A percentile compares a stretch with the other conserved stretches of the same genome.
phyloP scores from a whole-genome alignment of 2,797 vertebrate species.

The Paedocypris micromegethes region DNA sequence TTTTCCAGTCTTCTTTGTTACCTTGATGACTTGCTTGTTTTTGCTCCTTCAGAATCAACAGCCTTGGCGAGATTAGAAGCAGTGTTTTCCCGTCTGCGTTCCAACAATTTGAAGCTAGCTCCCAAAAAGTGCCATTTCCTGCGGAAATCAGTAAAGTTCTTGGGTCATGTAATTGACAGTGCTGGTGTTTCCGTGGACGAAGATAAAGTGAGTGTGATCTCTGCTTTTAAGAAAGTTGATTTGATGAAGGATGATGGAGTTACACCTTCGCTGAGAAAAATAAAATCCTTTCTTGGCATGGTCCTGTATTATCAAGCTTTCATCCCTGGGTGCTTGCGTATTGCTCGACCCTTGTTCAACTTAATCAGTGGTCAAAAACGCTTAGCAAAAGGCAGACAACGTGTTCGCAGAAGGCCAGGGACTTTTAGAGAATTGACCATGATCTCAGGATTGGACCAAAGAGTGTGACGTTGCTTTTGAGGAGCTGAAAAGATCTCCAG shows the following conservation, averaged over 20 bases:
- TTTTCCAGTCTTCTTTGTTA: neutral
- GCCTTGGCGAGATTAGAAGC: neutral
- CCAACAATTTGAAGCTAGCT: neutral
- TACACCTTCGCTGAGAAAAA: neutral
- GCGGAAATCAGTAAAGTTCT: neutral
- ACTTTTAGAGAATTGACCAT: neutral
- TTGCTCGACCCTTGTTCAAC: neutral
- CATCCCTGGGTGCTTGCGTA: neutral
- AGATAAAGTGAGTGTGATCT: neutral
- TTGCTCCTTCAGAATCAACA: neutral
- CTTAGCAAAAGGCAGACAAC: neutral
- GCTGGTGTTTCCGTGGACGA: neutral
- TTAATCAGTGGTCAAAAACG: neutral
- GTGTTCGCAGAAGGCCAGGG: neutral
- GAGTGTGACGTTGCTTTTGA: neutral
- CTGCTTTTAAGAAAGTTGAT: neutral
- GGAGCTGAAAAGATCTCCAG: neutral
- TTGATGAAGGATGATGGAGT: neutral
- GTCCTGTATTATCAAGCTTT: neutral
- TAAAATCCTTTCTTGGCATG: neutral
- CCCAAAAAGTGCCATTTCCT: constrained; percentile 2
- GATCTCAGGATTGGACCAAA: neutral
- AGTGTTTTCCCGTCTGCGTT: neutral
- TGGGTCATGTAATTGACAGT: constrained; percentile 2
- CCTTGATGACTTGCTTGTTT: constrained; percentile 3